Evolutionary conservation across 2,797 vertebrate genomes (phyloP), one percentile per base, ranked within the genome.

Genomic region (Valencia hispanica): DNA sequence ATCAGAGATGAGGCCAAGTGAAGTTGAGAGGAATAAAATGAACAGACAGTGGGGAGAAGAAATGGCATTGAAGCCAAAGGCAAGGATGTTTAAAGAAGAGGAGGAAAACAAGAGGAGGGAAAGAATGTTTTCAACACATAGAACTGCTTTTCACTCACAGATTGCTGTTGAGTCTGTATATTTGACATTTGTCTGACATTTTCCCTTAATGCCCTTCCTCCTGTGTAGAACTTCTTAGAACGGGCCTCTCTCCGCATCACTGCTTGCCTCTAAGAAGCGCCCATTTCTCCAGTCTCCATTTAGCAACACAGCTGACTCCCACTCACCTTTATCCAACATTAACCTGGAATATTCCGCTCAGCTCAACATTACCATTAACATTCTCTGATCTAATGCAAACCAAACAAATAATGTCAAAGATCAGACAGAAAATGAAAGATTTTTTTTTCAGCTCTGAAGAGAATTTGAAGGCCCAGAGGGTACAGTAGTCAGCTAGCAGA

Each of bases 131-230:
- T 80, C 68, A 78, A 53, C 76, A 74, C 79, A 57, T 14, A 71
- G 75, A 70, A 9, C 75, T 71, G 79, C n/a, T 63, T 75, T 80
- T 89, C 79, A 82, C 83, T 32, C n/a, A 81, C 83, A 83, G 87
- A 82, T 84, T 70, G 87, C 82, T 45, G 70, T 90, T 89, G 83
- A 90, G 90, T 77, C 88, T 89, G 90, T 94, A 90, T 87, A 94
- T 89, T 94, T 95, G 95, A 96, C 95, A 96, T 96, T 96, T 96
- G 87, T 93, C 90, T 95, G 94, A 95, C 94, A 95, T 95, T 95
- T 94, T 88, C 91, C 91, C 90, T 88, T 65, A 25, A 73, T 79
- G 68, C 83, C 80, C 78, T 89, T 75, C 80, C 81, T 84, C 86
- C 84, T 81, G 79, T 57, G 73, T 76, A 75, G 53, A 32, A 50